Conservation (phyloP, 2,113 vertebrate species). For the Equus przewalskii region DNA sequence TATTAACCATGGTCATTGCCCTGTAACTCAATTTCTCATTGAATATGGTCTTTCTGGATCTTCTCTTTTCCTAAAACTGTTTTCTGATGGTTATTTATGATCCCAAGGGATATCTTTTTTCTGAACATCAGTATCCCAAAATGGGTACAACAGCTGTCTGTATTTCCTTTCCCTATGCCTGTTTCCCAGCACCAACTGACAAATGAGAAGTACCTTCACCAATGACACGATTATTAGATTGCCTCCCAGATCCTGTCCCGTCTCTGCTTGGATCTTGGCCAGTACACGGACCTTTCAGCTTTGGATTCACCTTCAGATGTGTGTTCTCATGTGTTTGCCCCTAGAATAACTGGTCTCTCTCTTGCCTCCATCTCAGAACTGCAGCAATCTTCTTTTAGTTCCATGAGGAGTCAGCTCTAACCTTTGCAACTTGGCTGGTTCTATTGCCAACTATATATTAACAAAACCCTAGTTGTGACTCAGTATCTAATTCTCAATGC, state of each 20-base stretch:
- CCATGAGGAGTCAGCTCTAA: neutral
- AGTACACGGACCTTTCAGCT: neutral
- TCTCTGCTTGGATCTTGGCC: neutral
- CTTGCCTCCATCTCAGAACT: slow-evolving; percentile 8
- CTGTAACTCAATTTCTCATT: neutral
- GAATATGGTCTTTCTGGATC: neutral
- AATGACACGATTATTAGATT: neutral
- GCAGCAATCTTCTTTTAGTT: neutral
- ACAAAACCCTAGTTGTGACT: neutral
- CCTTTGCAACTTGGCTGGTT: neutral
- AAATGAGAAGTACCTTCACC: neutral
- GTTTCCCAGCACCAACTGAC: too few species aligned
- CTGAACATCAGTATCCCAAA: neutral
- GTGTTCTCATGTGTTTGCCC: neutral
- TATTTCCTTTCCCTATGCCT: neutral
- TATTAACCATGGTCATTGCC: neutral
- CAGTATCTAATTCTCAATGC: neutral
- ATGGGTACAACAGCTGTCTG: accelerated
- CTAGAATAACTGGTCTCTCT: neutral
- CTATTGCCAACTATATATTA: neutral
- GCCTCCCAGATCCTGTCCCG: neutral
- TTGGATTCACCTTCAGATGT: neutral
- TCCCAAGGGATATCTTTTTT: neutral
- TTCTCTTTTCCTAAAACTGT: neutral
- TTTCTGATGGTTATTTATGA: neutral